Percentiles rank a stretch among this genome's conserved stretches.
Conservation (phyloP, 2,888 invertebrate genomes). For the Hylaea fasciaria region DNA sequence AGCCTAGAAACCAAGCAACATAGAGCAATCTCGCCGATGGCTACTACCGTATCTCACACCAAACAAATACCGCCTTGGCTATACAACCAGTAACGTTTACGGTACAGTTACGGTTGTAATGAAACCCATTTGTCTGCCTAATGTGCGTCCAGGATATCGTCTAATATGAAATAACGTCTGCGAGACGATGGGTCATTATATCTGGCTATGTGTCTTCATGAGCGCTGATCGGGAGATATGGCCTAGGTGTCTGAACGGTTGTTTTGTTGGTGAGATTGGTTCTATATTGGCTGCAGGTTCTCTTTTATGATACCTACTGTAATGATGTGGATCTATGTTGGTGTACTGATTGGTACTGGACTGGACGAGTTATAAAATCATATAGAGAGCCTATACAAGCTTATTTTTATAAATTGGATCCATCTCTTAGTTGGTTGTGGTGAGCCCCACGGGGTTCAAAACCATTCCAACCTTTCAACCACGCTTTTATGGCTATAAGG, state of each 20-base stretch:
- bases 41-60: constrained; percentile 5
- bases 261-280: constrained; percentile 24
- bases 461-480: too few species aligned
- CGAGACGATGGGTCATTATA: constrained; percentile 64
- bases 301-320: constrained; percentile 17
- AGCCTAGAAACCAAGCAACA: neutral
- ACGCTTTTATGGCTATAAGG: too few species aligned
- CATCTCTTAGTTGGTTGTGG: too few species aligned
- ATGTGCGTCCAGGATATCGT: constrained; percentile 73
- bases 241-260: constrained; percentile 37
- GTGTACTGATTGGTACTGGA: too few species aligned
- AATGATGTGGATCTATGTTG: neutral
- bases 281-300: constrained; percentile 11
- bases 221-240: constrained; percentile 72
- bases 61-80: constrained; percentile 32
- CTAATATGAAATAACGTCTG: constrained; percentile 76
- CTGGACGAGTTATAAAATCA: too few species aligned
- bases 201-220: constrained; percentile 67
- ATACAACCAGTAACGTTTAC: constrained; percentile 37
- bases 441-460: too few species aligned
- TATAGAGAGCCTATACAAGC: too few species aligned
- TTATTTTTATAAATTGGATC: too few species aligned
- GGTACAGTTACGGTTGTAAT: constrained; percentile 60
- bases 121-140: constrained; percentile 75
- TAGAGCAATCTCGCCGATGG: neutral